phyloP scores from a whole-genome alignment of 2,888 invertebrate species.

The Seira musarum region DNA sequence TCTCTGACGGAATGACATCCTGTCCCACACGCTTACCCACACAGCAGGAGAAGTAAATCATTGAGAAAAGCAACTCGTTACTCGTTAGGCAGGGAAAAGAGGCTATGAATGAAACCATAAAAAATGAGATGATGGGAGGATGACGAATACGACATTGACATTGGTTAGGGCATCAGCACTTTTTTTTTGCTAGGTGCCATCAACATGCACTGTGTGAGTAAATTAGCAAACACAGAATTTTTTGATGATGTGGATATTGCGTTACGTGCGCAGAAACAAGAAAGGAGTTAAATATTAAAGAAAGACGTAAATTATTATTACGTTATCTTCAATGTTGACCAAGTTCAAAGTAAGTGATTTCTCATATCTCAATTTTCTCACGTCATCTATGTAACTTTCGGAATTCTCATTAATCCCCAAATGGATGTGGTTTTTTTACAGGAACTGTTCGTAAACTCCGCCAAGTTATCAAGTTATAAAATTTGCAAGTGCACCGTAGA shows the following conservation, averaged over 20 bases:
- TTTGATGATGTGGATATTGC: not conserved
- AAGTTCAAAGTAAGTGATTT: not conserved
- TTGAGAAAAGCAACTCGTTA: not conserved
- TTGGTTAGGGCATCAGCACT: constrained; percentile 44
- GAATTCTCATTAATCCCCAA: too few relatives aligned
- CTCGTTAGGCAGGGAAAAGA: constrained; percentile 20
- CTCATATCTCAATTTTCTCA: constrained; percentile 48
- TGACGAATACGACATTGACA: constrained; percentile 51
- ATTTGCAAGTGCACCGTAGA: not conserved
- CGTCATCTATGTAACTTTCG: too few relatives aligned
- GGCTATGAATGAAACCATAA: constrained; percentile 18
- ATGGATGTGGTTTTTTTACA: not conserved
- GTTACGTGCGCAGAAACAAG: not conserved
- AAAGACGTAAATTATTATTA: not conserved
- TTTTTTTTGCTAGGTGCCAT: constrained; percentile 6
- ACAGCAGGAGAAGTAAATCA: not conserved
- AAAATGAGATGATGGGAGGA: constrained; percentile 32
- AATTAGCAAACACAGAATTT: not conserved
- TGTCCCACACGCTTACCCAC: not conserved
- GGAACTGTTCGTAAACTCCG: not conserved
- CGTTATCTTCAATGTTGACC: too few relatives aligned
- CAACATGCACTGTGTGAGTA: not conserved
- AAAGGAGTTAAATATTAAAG: constrained; percentile 1
- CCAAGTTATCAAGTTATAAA: not conserved
- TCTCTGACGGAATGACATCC: constrained; percentile 22